Evolutionary conservation across 2,797 vertebrate genomes (phyloP).

Genomic region (Bradypus variegatus): DNA sequence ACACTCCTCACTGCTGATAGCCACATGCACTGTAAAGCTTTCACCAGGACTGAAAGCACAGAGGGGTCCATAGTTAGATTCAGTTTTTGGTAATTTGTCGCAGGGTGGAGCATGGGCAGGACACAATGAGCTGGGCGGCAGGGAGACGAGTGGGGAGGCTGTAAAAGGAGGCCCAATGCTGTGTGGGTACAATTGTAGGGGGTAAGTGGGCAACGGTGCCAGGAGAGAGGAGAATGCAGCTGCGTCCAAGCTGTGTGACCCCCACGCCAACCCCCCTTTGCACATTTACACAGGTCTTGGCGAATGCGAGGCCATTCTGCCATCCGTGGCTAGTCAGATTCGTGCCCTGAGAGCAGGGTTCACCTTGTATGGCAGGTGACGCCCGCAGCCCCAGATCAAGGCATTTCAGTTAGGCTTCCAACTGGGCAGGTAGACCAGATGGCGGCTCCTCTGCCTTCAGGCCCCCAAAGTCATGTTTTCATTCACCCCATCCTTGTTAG

Average conservation of each 20-base stretch:
- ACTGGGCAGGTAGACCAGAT: not conserved
- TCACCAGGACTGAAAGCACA: not conserved
- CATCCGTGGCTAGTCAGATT: rapidly evolving
- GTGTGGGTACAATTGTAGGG: rapidly evolving
- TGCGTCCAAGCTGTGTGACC: no score
- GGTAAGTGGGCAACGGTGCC: rapidly evolving
- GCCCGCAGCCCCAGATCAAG: no score
- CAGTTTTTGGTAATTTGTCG: not conserved
- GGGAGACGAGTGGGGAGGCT: not conserved
- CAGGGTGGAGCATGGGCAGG: not conserved
- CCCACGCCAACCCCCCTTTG: no score
- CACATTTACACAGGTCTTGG: rapidly evolving
- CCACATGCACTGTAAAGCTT: rapidly evolving
- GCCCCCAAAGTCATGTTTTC: rapidly evolving
- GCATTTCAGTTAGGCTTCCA: not conserved
- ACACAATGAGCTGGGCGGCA: not conserved
- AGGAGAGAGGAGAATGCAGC: rapidly evolving
- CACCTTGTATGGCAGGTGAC: not conserved
- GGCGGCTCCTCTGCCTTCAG: not conserved
- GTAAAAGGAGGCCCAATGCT: rapidly evolving
- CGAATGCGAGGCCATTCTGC: not conserved
- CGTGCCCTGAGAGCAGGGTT: rapidly evolving
- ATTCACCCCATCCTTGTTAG: rapidly evolving
- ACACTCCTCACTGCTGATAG: no score
- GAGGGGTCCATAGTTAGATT: no score